Conservation (phyloP, 2,888 invertebrate genomes). For the Scrobipalpa costella region DNA sequence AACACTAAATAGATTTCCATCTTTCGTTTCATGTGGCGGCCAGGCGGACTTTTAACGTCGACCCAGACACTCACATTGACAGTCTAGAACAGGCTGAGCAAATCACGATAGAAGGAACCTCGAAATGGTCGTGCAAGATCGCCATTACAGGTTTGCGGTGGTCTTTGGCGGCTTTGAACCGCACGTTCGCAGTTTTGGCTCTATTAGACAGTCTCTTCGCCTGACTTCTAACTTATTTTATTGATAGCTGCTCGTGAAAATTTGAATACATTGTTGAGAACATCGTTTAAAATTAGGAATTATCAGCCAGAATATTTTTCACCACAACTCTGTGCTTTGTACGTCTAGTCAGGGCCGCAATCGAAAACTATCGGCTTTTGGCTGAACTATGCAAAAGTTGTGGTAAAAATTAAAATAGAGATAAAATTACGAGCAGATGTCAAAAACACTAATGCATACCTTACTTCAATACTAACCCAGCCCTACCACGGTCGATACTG, state of each 20-base stretch:
- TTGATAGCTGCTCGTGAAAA: conserved; percentile 66
- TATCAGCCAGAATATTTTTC: not conserved
- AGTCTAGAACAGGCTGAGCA: conserved; percentile 98
- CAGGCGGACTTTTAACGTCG: conserved; percentile 98
- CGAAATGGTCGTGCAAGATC: conserved; percentile 99
- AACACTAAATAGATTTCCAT: conserved; percentile 68
- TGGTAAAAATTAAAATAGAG: conserved; percentile 23
- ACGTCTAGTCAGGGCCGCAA: not conserved
- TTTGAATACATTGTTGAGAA: not conserved
- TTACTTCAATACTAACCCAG: conserved; percentile 69
- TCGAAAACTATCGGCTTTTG: not conserved
- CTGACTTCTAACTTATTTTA: conserved; percentile 68
- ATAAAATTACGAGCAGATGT: conserved; percentile 56
- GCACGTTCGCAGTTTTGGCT: conserved; percentile 78
- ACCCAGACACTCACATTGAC: conserved; percentile 98
- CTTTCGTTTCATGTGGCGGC: conserved; percentile 80
- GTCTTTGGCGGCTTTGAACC: conserved; percentile 79
- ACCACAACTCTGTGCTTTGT: not conserved
- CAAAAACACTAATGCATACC: conserved; percentile 65
- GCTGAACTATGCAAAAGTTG: conserved; percentile 28
- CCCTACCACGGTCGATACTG: conserved; percentile 74
- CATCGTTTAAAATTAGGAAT: not conserved
- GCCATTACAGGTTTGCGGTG: conserved; percentile 96
- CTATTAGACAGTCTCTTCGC: conserved; percentile 79
- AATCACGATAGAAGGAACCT: conserved; percentile 99